Conservation (phyloP, 2,888 invertebrate species). For the Hyles lineata region DNA sequence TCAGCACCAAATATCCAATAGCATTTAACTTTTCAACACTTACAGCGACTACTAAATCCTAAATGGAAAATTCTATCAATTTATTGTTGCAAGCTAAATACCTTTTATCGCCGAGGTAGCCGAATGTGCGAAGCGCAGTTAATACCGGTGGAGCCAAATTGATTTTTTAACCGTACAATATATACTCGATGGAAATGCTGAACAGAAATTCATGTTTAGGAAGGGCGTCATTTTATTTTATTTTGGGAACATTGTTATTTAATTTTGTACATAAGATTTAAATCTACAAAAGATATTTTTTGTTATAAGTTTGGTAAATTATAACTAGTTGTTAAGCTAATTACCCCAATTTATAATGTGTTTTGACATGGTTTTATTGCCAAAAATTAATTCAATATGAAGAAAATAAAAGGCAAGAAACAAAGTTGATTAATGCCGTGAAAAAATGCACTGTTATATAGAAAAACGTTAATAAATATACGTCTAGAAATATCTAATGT, state of each 20-base stretch:
- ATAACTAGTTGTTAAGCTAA: no score
- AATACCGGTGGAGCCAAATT: constrained; percentile 17
- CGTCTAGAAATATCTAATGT: no score
- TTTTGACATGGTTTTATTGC: no score
- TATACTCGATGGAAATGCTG: constrained; percentile 61
- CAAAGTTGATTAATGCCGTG: no score
- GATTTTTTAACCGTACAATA: constrained; percentile 43
- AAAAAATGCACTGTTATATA: no score
- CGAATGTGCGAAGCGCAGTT: constrained; percentile 3
- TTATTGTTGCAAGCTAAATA: constrained; percentile 27
- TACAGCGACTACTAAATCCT: neutral
- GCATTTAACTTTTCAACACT: neutral
- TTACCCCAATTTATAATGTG: no score
- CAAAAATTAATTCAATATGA: no score
- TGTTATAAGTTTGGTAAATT: no score
- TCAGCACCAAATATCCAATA: neutral
- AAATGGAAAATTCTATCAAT: constrained; percentile 22
- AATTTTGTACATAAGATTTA: no score
- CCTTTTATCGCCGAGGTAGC: neutral
- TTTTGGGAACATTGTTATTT: neutral
- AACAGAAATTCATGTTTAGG: constrained; percentile 57
- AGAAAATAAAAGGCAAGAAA: no score
- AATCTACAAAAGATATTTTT: no score
- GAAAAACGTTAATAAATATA: no score
- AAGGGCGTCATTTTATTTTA: constrained; percentile 37